Conservation (phyloP, 2,888 invertebrate genomes). For the Chrysolina americana region DNA sequence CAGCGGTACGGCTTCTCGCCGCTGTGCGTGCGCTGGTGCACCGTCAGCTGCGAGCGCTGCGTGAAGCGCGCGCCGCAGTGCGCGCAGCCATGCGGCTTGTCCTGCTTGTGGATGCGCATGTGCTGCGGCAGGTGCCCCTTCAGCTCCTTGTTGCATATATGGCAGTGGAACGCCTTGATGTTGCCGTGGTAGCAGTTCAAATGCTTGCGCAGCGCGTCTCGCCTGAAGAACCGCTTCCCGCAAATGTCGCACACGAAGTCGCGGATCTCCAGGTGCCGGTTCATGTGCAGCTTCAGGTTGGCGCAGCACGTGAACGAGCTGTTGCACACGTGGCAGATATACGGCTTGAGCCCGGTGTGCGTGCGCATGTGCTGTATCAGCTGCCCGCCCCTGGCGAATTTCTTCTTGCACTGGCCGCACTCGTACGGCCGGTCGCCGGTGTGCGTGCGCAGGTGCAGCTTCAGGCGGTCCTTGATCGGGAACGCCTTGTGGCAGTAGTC, state of each 20-base stretch:
- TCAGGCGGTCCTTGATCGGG: conserved; percentile 81
- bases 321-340: conserved; percentile 80
- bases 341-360: conserved; percentile 82
- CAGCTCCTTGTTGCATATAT: conserved; percentile 84
- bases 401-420: conserved; percentile 76
- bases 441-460: conserved; percentile 82
- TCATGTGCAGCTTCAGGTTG: conserved; percentile 76
- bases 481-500: conserved; percentile 83
- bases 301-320: conserved; percentile 79
- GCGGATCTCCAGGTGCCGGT: conserved; percentile 81
- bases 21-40: conserved; percentile 87
- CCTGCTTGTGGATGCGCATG: conserved; percentile 84
- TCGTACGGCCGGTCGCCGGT: conserved; percentile 80
- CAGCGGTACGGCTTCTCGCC: conserved; percentile 81
- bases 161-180: conserved; percentile 82
- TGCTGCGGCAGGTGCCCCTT: conserved; percentile 88
- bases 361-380: conserved; percentile 82
- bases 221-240: conserved; percentile 82
- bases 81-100: conserved; percentile 83
- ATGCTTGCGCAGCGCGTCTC: conserved; percentile 84
- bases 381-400: conserved; percentile 82
- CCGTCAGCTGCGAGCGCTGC: conserved; percentile 87
- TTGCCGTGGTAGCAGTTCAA: conserved; percentile 83
- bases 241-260: conserved; percentile 87
- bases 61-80: conserved; percentile 86